Conservation (phyloP, 2,888 invertebrate genomes). For the Orthosia incerta region DNA sequence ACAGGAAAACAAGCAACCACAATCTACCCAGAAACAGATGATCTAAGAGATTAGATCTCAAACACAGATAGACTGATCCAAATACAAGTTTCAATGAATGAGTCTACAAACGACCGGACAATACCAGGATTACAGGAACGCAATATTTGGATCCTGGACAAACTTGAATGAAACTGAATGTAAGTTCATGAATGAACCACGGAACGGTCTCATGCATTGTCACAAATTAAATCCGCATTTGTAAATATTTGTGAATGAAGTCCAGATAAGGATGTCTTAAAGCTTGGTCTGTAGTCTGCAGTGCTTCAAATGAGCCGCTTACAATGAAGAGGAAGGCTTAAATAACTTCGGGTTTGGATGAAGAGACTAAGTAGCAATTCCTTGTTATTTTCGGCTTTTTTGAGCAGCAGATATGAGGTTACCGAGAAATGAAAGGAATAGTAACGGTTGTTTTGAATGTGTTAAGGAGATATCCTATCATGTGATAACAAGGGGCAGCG, state of each 20-base stretch:
- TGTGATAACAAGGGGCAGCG: background rate
- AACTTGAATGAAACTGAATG: constrained; percentile 78
- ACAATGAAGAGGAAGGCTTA: constrained; percentile 67
- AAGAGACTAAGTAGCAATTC: constrained; percentile 43
- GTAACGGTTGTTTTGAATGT: constrained; percentile 4
- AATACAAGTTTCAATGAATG: constrained; percentile 72
- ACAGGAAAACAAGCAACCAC: constrained; percentile 5
- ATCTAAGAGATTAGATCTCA: constrained; percentile 45
- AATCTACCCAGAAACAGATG: constrained; percentile 16
- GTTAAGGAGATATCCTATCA: constrained; percentile 25
- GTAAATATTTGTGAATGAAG: constrained; percentile 86
- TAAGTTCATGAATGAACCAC: constrained; percentile 66
- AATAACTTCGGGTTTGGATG: constrained; percentile 28
- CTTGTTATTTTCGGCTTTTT: constrained; percentile 44
- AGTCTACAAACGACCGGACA: constrained; percentile 67
- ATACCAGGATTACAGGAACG: constrained; percentile 70
- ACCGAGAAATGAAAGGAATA: constrained; percentile 17
- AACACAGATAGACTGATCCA: constrained; percentile 57
- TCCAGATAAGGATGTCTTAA: constrained; percentile 58
- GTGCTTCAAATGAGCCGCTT: constrained; percentile 63
- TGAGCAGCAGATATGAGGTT: constrained; percentile 26
- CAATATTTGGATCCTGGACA: constrained; percentile 66
- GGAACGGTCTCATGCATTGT: constrained; percentile 59
- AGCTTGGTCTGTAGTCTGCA: constrained; percentile 16
- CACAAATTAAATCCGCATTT: constrained; percentile 77